phyloP scores from a whole-genome alignment of 2,113 vertebrate species.

The Acrocephalus arundinaceus region DNA sequence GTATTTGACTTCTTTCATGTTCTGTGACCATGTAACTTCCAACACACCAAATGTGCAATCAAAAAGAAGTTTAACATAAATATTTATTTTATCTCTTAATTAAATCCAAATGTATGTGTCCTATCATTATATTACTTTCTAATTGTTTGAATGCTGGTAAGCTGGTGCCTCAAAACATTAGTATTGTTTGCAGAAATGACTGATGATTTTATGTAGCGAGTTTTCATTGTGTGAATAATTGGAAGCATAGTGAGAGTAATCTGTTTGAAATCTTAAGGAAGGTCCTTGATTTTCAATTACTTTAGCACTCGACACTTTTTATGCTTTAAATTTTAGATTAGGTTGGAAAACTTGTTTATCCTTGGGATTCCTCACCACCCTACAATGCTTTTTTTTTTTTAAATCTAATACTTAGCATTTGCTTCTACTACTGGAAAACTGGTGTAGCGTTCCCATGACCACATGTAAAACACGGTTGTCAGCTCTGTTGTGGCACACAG shows the following conservation, averaged over 20 bases:
- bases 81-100: slow-evolving; percentile 77
- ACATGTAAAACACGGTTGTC: not conserved
- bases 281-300: slow-evolving; percentile 52
- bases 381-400: not conserved
- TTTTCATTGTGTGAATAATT: slow-evolving; percentile 45
- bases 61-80: slow-evolving; percentile 69
- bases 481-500: not conserved
- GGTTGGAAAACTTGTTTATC: slow-evolving; percentile 6
- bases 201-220: slow-evolving; percentile 46
- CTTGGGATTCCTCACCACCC: not conserved
- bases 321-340: slow-evolving; percentile 57
- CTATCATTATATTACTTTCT: slow-evolving; percentile 73
- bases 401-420: not conserved
- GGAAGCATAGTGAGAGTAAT: slow-evolving; percentile 34
- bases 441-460: not conserved
- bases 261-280: slow-evolving; percentile 60
- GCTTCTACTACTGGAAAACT: slow-evolving; percentile 35
- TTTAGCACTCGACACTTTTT: slow-evolving; percentile 55
- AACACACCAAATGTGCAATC: slow-evolving; percentile 84
- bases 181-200: slow-evolving; percentile 58
- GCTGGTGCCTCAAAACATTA: slow-evolving; percentile 77
- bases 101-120: slow-evolving; percentile 65
- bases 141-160: slow-evolving; percentile 73
- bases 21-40: slow-evolving; percentile 88
- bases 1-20: slow-evolving; percentile 82